These are phyloP conservation scores for Aphelinus certus DNA, from an alignment of 1,140 invertebrate species.

Conservation along the genomic window DNA sequence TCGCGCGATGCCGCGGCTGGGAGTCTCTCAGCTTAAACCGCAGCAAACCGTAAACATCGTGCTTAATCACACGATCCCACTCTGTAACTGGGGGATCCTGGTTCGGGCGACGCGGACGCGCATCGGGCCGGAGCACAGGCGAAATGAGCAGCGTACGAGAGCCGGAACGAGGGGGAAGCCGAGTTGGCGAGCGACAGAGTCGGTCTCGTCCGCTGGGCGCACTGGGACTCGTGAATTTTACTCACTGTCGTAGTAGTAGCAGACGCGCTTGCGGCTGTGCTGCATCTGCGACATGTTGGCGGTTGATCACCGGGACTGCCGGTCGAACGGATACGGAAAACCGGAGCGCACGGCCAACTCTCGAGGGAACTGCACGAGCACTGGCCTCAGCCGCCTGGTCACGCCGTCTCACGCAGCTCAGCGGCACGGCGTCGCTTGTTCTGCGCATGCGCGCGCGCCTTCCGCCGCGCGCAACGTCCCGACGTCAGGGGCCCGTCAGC, in stretches of 20 bases:
- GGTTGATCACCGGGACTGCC: too few species aligned
- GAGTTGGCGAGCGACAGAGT: too few species aligned
- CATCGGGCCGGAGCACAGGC: too few species aligned
- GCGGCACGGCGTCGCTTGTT: constrained; percentile 19
- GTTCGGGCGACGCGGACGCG: too few species aligned
- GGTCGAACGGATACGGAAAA: constrained; percentile 50
- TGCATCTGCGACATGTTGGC: constrained; percentile 75
- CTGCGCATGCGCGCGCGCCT: constrained; percentile 40
- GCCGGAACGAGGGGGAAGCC: too few species aligned
- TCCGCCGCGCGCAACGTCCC: not conserved
- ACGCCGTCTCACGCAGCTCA: not conserved
- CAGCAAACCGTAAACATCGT: constrained; percentile 46
- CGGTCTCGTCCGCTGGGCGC: too few species aligned
- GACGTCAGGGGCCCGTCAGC: not conserved
- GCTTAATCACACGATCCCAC: not conserved
- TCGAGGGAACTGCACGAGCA: too few species aligned
- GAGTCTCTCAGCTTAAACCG: constrained; percentile 55
- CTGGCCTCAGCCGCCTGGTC: not conserved
- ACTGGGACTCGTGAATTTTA: constrained; percentile 52
- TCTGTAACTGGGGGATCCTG: not conserved
- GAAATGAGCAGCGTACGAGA: not conserved
- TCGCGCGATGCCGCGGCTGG: constrained; percentile 35
- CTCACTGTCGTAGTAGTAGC: constrained; percentile 99
- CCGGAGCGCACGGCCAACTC: constrained; percentile 43
- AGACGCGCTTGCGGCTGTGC: constrained; percentile 92